Conservation (phyloP, 2,888 invertebrate genomes). For the Nipponacmea schrenckii region DNA sequence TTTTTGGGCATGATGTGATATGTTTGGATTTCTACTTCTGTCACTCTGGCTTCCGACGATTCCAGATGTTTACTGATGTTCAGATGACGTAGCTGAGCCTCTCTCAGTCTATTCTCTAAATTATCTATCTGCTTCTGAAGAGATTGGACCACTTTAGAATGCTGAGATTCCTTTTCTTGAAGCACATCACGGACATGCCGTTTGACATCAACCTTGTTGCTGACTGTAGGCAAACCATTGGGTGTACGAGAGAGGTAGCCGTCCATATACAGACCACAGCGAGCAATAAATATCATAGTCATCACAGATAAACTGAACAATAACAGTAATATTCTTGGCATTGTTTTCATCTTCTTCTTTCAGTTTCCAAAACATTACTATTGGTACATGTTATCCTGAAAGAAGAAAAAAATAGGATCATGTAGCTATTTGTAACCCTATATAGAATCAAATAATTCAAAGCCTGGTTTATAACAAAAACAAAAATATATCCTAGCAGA, state of each 20-base stretch:
- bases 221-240: constrained; percentile 25
- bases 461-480: no score
- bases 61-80: constrained; percentile 7
- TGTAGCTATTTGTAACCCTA: no score
- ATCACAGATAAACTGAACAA: constrained; percentile 58
- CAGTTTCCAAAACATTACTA: not conserved
- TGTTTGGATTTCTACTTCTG: constrained; percentile 7
- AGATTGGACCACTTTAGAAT: constrained; percentile 13
- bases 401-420: no score
- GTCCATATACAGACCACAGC: constrained; percentile 63
- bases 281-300: constrained; percentile 62
- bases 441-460: no score
- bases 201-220: constrained; percentile 22
- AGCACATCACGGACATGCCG: constrained; percentile 12
- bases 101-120: constrained; percentile 14
- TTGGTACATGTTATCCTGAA: no score
- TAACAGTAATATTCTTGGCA: constrained; percentile 61
- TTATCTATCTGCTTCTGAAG: constrained; percentile 16
- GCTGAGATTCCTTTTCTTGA: constrained; percentile 11
- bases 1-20: constrained; percentile 6
- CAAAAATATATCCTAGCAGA: no score
- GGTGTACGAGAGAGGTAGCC: constrained; percentile 40
- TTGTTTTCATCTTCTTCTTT: constrained; percentile 48
- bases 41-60: not conserved
- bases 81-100: constrained; percentile 11